Conservation (phyloP, 2,888 invertebrate genomes). For the Mylabris sibirica region DNA sequence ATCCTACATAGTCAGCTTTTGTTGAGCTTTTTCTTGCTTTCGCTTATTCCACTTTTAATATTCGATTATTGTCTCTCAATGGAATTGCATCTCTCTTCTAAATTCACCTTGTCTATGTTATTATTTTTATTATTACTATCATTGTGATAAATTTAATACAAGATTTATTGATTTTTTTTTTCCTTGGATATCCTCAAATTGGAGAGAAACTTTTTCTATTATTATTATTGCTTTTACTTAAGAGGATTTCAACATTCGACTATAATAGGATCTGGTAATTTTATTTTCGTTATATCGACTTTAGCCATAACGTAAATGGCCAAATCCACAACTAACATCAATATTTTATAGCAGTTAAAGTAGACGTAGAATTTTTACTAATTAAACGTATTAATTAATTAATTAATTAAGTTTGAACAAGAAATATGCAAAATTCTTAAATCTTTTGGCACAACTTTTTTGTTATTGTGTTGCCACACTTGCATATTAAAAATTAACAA, state of each 20-base stretch:
- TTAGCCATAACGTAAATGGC: not conserved
- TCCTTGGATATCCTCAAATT: no score
- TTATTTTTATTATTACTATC: not conserved
- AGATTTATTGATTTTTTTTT: no score
- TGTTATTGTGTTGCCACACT: no score
- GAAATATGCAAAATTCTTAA: no score
- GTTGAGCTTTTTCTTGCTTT: not conserved
- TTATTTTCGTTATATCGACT: not conserved
- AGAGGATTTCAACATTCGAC: not conserved
- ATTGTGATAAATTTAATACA: not conserved
- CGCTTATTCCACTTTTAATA: not conserved
- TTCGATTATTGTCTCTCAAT: conserved; percentile 2
- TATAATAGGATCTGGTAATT: not conserved
- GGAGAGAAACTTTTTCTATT: no score
- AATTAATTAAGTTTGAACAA: no score
- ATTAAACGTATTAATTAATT: no score
- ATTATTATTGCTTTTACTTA: not conserved
- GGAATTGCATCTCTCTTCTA: conserved; percentile 2
- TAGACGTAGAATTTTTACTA: no score
- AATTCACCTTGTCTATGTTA: not conserved
- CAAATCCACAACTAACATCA: no score
- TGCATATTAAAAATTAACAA: no score
- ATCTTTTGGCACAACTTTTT: no score
- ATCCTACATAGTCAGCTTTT: not conserved
- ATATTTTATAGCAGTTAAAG: no score